A percentile compares a stretch with the other conserved stretches of the same genome.
phyloP scores from a whole-genome alignment of 2,888 invertebrate genomes.

The Hydropsyche betteni region DNA sequence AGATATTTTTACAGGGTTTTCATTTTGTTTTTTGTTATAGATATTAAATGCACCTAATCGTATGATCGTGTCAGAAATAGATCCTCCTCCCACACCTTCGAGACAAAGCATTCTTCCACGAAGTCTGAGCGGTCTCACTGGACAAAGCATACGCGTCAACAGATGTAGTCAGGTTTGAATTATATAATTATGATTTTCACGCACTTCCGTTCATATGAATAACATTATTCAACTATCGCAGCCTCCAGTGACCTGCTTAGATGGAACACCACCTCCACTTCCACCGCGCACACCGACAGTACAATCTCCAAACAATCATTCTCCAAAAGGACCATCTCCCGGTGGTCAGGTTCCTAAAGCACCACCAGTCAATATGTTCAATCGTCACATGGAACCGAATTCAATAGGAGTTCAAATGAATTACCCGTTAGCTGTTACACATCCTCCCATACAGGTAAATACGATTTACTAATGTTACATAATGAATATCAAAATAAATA shows the following conservation, averaged over 20 bases:
- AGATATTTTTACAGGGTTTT: background rate
- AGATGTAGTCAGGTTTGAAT: slow-evolving; percentile 31
- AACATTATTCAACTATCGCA: background rate
- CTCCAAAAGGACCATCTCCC: slow-evolving; percentile 23
- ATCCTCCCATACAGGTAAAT: slow-evolving; percentile 57
- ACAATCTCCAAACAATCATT: slow-evolving; percentile 17
- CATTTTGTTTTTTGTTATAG: background rate
- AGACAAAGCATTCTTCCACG: slow-evolving; percentile 61
- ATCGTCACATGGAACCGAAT: slow-evolving; percentile 58
- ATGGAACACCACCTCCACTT: slow-evolving; percentile 45
- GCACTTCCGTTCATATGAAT: background rate
- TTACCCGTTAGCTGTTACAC: slow-evolving; percentile 67
- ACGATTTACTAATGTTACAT: background rate
- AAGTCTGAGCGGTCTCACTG: slow-evolving; percentile 64
- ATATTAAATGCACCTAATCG: slow-evolving; percentile 1
- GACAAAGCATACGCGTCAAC: slow-evolving; percentile 58
- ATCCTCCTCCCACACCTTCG: slow-evolving; percentile 51
- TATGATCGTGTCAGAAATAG: background rate
- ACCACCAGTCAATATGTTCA: slow-evolving; percentile 13
- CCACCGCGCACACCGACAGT: slow-evolving; percentile 40
- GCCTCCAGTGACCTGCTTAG: slow-evolving; percentile 49
- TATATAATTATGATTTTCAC: background rate
- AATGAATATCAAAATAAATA: background rate
- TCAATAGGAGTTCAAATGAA: slow-evolving; percentile 73
- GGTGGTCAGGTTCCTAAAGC: slow-evolving; percentile 5